Evolutionary conservation across 92 coral and sea anemone species (phyloP).

Genomic region (Bergia sp.): DNA sequence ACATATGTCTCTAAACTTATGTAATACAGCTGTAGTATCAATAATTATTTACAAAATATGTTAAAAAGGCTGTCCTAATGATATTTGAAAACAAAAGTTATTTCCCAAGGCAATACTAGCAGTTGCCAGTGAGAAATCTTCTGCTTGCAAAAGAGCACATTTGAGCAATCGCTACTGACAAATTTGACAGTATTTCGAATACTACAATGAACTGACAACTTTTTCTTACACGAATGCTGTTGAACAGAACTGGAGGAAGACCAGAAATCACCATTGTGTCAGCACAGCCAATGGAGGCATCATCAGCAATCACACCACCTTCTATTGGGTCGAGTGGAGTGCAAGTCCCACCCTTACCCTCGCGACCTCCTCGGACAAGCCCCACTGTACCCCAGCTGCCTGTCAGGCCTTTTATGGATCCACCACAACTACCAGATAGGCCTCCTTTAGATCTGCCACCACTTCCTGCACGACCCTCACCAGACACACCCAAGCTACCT

Average conservation of each 20-base stretch:
- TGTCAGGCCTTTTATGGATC: not conserved
- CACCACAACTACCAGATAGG: not conserved
- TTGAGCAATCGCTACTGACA: no score
- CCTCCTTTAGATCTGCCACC: constrained; percentile 10
- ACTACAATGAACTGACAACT: no score
- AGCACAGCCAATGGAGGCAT: constrained; percentile 83
- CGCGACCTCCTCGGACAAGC: constrained; percentile 11
- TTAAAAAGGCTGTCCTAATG: no score
- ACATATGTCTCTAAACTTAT: no score
- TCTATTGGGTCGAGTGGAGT: constrained; percentile 22
- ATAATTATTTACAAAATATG: no score
- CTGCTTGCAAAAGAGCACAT: no score
- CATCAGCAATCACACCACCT: constrained; percentile 24
- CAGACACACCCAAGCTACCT: constrained; percentile 16
- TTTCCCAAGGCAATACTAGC: no score
- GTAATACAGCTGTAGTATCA: no score
- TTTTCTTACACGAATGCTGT: not conserved
- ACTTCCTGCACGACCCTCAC: constrained; percentile 16
- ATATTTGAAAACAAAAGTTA: no score
- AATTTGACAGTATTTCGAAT: no score
- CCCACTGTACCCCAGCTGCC: constrained; percentile 22
- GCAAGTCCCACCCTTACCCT: constrained; percentile 23
- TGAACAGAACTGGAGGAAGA: constrained; percentile 69
- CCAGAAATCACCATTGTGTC: constrained; percentile 87
- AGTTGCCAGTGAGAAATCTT: no score